phyloP scores from a whole-genome alignment of 2,113 vertebrate species.

The Cochlearius cochlearius region DNA sequence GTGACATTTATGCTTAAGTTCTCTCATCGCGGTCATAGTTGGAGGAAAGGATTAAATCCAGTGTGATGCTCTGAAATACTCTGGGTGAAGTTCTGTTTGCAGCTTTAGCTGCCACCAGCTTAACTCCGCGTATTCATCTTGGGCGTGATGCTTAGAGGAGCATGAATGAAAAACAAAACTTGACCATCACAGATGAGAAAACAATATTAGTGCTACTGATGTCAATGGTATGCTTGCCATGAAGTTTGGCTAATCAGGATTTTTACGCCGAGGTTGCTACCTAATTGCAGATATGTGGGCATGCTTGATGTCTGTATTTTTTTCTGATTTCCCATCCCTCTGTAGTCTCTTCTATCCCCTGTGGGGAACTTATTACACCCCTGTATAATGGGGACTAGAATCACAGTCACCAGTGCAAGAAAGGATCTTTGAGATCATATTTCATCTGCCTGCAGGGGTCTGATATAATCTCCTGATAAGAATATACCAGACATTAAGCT shows the following conservation, averaged over 20 bases:
- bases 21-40: neutral
- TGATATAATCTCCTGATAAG: slow-evolving; percentile 1
- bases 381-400: neutral
- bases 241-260: neutral
- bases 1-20: neutral
- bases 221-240: neutral
- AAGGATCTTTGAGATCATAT: slow-evolving; percentile 16
- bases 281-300: neutral
- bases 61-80: neutral
- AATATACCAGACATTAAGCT: slow-evolving; percentile 9
- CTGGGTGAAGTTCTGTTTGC: neutral
- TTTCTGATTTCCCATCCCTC: neutral
- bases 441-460: neutral
- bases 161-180: neutral
- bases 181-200: neutral
- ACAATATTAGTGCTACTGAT: neutral
- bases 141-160: neutral
- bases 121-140: neutral
- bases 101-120: neutral
- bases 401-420: neutral
- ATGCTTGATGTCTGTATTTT: neutral
- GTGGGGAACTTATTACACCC: neutral
- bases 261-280: neutral
- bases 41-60: neutral
- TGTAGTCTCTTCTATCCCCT: neutral